Evolutionary conservation across 2,888 invertebrate species (phyloP).

Genomic region (Tenthredo distinguenda): DNA sequence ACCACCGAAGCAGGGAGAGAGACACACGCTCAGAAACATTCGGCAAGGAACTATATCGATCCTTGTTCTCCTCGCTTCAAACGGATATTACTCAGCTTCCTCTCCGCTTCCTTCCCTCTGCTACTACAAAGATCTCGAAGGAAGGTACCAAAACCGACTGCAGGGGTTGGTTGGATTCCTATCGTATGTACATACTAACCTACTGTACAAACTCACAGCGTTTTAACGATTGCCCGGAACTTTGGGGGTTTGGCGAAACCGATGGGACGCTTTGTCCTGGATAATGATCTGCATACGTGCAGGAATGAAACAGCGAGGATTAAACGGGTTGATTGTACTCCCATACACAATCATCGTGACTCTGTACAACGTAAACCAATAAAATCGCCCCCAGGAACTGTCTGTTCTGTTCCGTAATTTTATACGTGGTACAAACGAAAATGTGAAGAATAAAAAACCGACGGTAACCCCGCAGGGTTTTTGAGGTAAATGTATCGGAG

Average conservation of each 20-base stretch:
- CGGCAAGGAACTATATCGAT: conserved; percentile 25
- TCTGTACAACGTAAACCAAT: neutral
- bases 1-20: neutral
- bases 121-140: neutral
- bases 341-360: no score
- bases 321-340: neutral
- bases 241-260: neutral
- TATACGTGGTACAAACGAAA: neutral
- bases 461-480: neutral
- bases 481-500: neutral
- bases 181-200: conserved; percentile 1
- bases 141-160: neutral
- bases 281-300: neutral
- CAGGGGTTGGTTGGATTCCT: neutral
- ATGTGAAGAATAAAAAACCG: neutral
- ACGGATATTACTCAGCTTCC: conserved; percentile 41
- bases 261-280: conserved; percentile 5
- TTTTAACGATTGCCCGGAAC: conserved; percentile 6
- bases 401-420: neutral
- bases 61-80: conserved; percentile 26
- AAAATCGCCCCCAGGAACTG: neutral
- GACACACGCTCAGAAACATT: conserved; percentile 7
- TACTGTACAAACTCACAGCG: neutral
- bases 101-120: neutral
- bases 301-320: neutral